Evolutionary conservation across 1,140 invertebrate genomes (phyloP).

Genomic region (Bombus superbus): DNA sequence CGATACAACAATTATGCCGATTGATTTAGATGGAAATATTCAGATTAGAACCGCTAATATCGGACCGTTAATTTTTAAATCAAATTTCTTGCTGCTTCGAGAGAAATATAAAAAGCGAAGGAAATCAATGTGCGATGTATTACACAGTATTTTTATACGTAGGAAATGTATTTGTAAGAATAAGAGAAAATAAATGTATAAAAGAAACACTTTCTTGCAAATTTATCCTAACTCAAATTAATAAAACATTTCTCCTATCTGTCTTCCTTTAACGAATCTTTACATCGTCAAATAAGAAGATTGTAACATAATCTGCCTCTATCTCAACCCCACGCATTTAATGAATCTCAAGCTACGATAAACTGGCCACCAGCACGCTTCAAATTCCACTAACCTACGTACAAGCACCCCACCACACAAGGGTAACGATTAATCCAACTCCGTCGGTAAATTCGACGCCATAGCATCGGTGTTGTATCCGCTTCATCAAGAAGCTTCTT

Average conservation of each 20-base stretch:
- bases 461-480: not conserved
- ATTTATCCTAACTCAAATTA: too few relatives aligned
- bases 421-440: too few relatives aligned
- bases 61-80: not conserved
- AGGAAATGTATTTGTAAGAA: too few relatives aligned
- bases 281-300: not conserved
- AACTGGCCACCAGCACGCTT: not conserved
- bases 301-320: not conserved
- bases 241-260: too few relatives aligned
- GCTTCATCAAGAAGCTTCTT: not conserved
- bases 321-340: not conserved
- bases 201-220: too few relatives aligned
- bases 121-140: not conserved
- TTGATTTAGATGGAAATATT: not conserved
- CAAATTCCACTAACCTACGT: not conserved
- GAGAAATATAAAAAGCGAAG: not conserved
- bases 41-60: conserved; percentile 16
- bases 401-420: too few relatives aligned
- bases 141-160: too few relatives aligned
- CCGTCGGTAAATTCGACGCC: too few relatives aligned
- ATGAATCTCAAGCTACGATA: not conserved
- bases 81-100: too few relatives aligned
- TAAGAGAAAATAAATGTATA: too few relatives aligned
- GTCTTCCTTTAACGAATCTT: not conserved
- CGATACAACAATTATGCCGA: not conserved